These are phyloP conservation scores for Octomys mimax DNA, from an alignment of 2,797 vertebrate genomes.

Conservation along the genomic window DNA sequence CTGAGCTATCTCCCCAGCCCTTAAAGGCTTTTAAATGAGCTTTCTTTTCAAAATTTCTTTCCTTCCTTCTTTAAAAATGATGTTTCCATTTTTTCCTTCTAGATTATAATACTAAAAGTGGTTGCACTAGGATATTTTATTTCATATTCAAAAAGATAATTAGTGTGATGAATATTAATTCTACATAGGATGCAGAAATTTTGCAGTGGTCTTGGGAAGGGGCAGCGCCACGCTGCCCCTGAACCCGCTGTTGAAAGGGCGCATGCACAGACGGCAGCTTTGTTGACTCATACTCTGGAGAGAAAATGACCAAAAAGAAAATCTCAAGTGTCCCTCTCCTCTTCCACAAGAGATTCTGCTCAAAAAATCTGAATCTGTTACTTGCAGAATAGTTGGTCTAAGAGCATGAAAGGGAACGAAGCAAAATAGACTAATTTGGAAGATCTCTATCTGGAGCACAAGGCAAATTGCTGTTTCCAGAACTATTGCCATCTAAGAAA, in stretches of 20 bases:
- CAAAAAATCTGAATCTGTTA: background rate
- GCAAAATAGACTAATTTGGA: background rate
- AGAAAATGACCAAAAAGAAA: background rate
- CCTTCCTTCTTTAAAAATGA: background rate
- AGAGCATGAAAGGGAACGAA: background rate
- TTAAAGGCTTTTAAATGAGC: background rate
- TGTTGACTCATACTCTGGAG: background rate
- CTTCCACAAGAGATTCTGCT: background rate
- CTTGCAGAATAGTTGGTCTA: background rate
- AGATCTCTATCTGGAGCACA: background rate
- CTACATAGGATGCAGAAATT: background rate
- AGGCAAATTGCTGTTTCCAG: background rate
- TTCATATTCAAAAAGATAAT: slow-evolving; percentile 33
- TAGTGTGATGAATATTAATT: slow-evolving; percentile 60
- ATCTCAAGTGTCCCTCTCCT: background rate
- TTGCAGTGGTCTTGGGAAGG: background rate
- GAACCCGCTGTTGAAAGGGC: background rate
- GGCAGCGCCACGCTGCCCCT: background rate
- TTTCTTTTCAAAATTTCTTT: background rate
- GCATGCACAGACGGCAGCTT: background rate
- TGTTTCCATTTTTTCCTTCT: background rate
- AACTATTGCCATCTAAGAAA: background rate
- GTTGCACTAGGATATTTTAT: background rate
- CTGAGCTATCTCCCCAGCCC: too few species aligned
- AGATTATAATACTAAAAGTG: slow-evolving; percentile 56